Percentiles rank a stretch among this genome's conserved stretches.
phyloP scores from a whole-genome alignment of 2,113 vertebrate genomes.

The Beaufortia kweichowensis region DNA sequence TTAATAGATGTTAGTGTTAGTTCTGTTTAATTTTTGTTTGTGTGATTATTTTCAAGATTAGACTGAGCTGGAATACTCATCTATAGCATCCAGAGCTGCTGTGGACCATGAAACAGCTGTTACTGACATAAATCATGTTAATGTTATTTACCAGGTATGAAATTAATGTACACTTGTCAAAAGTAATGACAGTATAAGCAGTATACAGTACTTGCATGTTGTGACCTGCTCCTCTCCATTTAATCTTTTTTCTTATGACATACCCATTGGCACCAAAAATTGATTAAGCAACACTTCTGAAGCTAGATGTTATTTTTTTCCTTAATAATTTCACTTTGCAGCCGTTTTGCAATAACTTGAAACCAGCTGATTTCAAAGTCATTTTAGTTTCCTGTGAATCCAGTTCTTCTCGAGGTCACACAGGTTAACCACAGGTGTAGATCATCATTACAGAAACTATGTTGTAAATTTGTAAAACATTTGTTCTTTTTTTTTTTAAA shows the following conservation, averaged over 20 bases:
- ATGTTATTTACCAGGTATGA: not conserved
- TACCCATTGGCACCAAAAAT: too few relatives aligned
- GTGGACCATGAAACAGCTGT: not conserved
- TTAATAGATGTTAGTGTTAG: not conserved
- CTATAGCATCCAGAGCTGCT: not conserved
- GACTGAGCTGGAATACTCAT: not conserved
- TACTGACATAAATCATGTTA: not conserved
- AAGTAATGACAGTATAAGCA: too few relatives aligned
- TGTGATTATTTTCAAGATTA: not conserved
- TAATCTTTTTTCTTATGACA: too few relatives aligned
- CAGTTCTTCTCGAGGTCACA: too few relatives aligned
- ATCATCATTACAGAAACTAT: too few relatives aligned
- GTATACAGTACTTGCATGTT: too few relatives aligned
- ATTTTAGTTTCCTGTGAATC: not conserved
- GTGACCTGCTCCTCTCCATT: too few relatives aligned
- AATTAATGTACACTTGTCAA: not conserved
- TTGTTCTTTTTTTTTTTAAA: too few relatives aligned
- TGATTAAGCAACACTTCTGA: too few relatives aligned
- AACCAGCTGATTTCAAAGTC: not conserved
- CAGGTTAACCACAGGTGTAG: not conserved
- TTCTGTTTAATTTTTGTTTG: not conserved
- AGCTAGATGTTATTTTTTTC: not conserved
- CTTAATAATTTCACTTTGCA: not conserved
- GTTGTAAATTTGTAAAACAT: too few relatives aligned
- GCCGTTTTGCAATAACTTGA: not conserved